phyloP scores from a whole-genome alignment of 2,888 invertebrate species.

The Hydrotaea diabolus region DNA sequence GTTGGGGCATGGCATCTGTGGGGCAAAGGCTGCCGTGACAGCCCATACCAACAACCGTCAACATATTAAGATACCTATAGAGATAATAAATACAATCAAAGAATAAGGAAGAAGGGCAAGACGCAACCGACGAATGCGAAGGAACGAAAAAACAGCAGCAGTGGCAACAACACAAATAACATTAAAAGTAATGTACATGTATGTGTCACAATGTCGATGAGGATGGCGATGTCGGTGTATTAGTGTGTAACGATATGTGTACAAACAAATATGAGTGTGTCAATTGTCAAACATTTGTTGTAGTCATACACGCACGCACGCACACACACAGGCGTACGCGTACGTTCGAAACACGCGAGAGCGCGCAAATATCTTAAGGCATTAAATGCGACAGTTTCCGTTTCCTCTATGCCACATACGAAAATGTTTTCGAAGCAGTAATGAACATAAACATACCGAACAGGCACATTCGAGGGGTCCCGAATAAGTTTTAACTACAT shows the following conservation, averaged over 20 bases:
- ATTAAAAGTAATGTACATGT: slow-evolving; percentile 43
- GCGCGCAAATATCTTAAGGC: slow-evolving; percentile 45
- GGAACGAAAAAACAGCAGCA: neutral
- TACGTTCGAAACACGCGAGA: slow-evolving; percentile 12
- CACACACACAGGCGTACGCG: neutral
- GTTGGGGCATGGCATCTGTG: neutral
- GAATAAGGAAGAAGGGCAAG: neutral
- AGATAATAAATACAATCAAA: slow-evolving; percentile 40
- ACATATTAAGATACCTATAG: slow-evolving; percentile 37
- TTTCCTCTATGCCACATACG: slow-evolving; percentile 44
- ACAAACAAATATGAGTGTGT: slow-evolving; percentile 31
- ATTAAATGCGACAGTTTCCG: slow-evolving; percentile 55
- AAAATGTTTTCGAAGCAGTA: slow-evolving; percentile 46
- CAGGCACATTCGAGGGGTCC: neutral
- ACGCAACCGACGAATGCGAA: too few species aligned
- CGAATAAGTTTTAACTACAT: neutral
- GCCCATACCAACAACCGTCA: neutral
- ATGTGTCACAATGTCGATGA: slow-evolving; percentile 14
- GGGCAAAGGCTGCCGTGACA: neutral
- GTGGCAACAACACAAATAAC: slow-evolving; percentile 34
- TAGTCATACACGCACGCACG: neutral
- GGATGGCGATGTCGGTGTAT: neutral
- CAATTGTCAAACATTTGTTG: slow-evolving; percentile 57
- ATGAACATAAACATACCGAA: slow-evolving; percentile 11
- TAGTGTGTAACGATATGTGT: neutral